Conservation (phyloP, 2,113 vertebrate genomes). For the Opisthocomus hoazin region DNA sequence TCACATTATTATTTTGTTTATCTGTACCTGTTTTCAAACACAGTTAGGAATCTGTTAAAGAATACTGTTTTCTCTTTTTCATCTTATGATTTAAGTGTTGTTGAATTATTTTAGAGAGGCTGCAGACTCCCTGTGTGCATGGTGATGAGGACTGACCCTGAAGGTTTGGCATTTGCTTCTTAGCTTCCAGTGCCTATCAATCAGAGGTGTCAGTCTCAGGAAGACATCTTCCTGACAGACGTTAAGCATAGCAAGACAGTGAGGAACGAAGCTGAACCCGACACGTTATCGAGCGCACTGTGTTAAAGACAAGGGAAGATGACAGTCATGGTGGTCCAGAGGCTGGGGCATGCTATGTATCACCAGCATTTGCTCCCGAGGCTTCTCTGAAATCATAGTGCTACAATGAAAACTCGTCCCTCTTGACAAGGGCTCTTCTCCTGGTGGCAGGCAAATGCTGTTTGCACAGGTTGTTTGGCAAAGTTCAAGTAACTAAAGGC, state of each 20-base stretch:
- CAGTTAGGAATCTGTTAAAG: background rate
- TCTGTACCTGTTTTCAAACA: background rate
- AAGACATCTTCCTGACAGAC: background rate
- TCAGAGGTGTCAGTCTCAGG: background rate
- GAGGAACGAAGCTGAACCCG: background rate
- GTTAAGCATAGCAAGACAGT: background rate
- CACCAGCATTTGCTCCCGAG: background rate
- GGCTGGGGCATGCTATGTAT: background rate
- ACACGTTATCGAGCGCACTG: fast-evolving
- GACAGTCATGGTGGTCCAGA: background rate
- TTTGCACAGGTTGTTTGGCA: background rate
- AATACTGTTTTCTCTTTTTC: background rate
- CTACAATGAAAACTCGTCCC: background rate
- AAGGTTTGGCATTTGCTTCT: background rate
- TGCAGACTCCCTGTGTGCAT: background rate
- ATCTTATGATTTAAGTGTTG: background rate
- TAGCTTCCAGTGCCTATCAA: background rate
- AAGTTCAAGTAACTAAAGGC: background rate
- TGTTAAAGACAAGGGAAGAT: background rate
- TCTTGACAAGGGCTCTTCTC: background rate
- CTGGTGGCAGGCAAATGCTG: background rate
- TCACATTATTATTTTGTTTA: background rate
- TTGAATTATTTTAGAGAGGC: background rate
- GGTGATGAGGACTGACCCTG: background rate
- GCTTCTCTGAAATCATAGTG: background rate